A percentile compares a stretch with the other conserved stretches of the same genome.
These are phyloP conservation scores for Cochlearius cochlearius DNA, from an alignment of 2,113 vertebrate genomes.

Conservation along the genomic window DNA sequence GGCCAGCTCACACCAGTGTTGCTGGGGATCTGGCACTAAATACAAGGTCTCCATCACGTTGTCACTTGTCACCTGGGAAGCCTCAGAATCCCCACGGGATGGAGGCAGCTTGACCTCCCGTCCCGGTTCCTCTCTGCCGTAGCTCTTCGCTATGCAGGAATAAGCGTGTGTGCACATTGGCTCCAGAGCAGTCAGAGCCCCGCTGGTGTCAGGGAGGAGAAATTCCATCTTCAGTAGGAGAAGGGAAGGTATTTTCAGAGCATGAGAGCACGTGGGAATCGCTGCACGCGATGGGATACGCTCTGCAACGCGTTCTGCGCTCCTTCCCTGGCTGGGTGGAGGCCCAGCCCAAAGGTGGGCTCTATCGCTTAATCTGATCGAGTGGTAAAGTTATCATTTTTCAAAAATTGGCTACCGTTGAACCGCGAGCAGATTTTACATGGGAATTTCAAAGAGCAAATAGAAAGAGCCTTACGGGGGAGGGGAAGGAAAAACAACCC, in stretches of 20 bases:
- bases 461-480: neutral
- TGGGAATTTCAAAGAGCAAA: conserved; percentile 22
- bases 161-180: accelerated
- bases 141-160: neutral
- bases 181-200: neutral
- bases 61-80: neutral
- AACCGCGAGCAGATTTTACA: neutral
- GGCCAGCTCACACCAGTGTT: neutral
- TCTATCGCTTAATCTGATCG: neutral
- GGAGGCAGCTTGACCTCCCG: neutral
- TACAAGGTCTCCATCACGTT: neutral
- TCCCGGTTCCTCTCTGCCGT: accelerated
- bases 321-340: neutral
- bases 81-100: neutral
- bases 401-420: neutral
- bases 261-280: accelerated
- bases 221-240: neutral
- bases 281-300: accelerated
- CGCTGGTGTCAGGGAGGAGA: neutral
- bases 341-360: neutral
- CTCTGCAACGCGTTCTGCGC: accelerated
- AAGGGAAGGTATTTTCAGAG: neutral
- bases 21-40: neutral
- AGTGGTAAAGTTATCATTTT: neutral
- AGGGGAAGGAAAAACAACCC: neutral